Evolutionary conservation across 1,140 invertebrate genomes (phyloP).

Genomic region (Drosophila carrolli): DNA sequence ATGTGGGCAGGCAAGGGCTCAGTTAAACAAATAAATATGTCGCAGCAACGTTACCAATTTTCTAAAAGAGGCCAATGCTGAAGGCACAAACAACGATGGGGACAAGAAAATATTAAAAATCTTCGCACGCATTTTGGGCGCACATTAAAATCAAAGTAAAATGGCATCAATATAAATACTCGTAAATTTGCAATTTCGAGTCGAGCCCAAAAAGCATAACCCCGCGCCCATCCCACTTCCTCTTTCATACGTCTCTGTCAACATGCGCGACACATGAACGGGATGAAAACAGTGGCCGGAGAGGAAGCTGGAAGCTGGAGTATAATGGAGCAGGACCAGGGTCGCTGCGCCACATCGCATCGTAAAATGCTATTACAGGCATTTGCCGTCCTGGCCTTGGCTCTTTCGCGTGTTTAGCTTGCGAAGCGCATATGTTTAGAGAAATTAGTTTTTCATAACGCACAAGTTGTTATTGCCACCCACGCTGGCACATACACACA

Average conservation of each 20-base stretch:
- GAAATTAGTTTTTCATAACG: conserved; percentile 84
- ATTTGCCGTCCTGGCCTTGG: background rate
- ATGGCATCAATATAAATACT: conserved; percentile 84
- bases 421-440: conserved; percentile 83
- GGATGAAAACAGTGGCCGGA: background rate
- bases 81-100: conserved; percentile 3
- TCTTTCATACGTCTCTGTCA: conserved; percentile 36
- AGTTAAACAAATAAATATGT: conserved; percentile 40
- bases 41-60: conserved; percentile 17
- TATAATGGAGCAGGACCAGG: background rate
- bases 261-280: conserved; percentile 38
- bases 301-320: background rate
- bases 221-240: background rate
- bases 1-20: background rate
- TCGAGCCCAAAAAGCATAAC: conserved; percentile 16
- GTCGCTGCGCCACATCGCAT: conserved; percentile 44
- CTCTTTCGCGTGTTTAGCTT: conserved; percentile 56
- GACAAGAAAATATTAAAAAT: conserved; percentile 73
- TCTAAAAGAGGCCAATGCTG: background rate
- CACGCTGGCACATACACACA: conserved; percentile 22
- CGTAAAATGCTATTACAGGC: conserved; percentile 38
- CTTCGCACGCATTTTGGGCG: conserved; percentile 76
- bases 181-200: conserved; percentile 81
- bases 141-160: conserved; percentile 83
- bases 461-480: conserved; percentile 81